Evolutionary conservation across 2,888 invertebrate genomes (phyloP), one percentile per base, ranked within the genome.

Genomic region (Heliconius hortense): DNA sequence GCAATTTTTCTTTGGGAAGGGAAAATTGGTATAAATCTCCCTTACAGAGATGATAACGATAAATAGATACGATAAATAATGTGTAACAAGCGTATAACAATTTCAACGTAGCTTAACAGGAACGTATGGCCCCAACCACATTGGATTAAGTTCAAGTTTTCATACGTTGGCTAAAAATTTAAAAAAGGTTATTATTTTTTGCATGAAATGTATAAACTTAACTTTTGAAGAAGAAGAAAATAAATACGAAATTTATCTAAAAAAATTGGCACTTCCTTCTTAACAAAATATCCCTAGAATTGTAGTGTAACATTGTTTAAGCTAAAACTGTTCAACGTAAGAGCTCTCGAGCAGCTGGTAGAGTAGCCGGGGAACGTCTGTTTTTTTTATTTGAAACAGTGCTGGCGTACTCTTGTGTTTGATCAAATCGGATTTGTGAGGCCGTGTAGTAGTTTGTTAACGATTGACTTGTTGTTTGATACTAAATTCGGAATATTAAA

Each of bases 361-460:
- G 28, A 60, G 71, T 71, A 43, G 62, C 11, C 60, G 21, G 59
- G 43, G 60, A 71, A 71, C 39, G 71, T 62, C 62, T 71, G 69
- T 71, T 60, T n/a, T 71, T 71, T 70, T 62, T 71, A 62, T 71
- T 71, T 71, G 62, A 71, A 69, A 69, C 56, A 71, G 28, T 71
- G 71, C 21, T 43, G 28, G 24, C 71, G 60, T 71, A 43, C 60
- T 56, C 31, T 56, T 69, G 15, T 24, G 28, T 62, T 39, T 71
- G 71, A 26, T 62, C 62, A 71, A 62, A 71, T 62, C 71, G 62
- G 71, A 71, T 71, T 71, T 62, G 60, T 71, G n/a, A 18, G 43
- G 5, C 1, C 35, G 2, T 71, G 43, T 43, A 62, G 28, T 15
- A 39, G 24, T 43, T 60, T 4, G 59, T 71, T 59, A 35, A 43